phyloP scores from a whole-genome alignment of 2,797 vertebrate genomes.

The Choloepus didactylus region DNA sequence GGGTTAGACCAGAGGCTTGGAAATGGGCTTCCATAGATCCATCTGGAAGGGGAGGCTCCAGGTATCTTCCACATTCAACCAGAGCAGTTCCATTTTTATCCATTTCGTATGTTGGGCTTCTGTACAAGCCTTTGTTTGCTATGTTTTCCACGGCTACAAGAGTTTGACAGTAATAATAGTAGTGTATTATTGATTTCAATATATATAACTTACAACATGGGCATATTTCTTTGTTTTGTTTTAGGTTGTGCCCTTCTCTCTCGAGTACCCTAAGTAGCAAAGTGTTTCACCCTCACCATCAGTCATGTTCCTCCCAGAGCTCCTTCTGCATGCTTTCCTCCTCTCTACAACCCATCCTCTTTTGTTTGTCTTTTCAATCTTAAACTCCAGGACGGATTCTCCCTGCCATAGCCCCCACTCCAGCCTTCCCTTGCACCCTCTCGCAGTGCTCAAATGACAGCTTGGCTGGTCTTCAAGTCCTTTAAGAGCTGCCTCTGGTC shows the following conservation, averaged over 20 bases:
- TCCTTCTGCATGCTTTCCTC: not conserved
- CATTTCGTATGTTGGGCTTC: rapidly evolving
- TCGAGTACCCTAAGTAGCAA: not conserved
- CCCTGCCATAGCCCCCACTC: not conserved
- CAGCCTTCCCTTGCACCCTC: not conserved
- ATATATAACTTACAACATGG: not conserved
- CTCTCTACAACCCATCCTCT: not conserved
- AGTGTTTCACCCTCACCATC: not conserved
- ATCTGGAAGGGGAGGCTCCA: not conserved
- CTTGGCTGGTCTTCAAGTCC: constrained; percentile 61
- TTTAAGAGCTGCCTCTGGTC: not conserved
- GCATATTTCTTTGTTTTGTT: not conserved
- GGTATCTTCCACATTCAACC: not conserved
- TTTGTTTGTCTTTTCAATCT: constrained; percentile 37
- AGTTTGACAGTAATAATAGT: not conserved
- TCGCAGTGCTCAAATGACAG: constrained; percentile 48
- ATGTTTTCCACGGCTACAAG: not conserved
- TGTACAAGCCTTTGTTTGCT: not conserved
- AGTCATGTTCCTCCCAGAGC: not conserved
- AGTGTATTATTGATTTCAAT: no score
- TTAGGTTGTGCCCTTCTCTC: not conserved
- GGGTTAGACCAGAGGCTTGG: not conserved
- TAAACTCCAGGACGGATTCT: not conserved
- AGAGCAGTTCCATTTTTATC: not conserved
- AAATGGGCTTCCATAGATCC: not conserved